Base-by-base conservation (phyloP, 2,888 invertebrate species). In the Drosophila diplacantha region DNA sequence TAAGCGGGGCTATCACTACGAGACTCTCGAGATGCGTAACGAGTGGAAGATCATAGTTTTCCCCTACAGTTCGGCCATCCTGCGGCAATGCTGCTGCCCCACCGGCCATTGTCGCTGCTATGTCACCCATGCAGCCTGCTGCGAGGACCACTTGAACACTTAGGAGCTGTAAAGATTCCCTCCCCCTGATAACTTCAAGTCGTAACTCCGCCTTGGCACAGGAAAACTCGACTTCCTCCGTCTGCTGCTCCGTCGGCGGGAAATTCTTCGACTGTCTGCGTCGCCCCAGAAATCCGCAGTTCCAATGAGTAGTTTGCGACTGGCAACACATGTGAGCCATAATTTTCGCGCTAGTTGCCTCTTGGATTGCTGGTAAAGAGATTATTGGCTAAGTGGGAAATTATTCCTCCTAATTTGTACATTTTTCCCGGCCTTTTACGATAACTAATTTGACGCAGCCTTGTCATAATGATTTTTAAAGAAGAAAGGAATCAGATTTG, bases 1-100 rank as follows among this genome's bases (percentile, higher is more conserved):
- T 4, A 71, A 79, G 14, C 71, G 81, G 6, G 82, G 81, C 3
- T 85, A 81, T 57, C 87, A 87, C 60, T 87, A 81, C 58, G 87
- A 88, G 70, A 78, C 78, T 4, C 35, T 88, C 7, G 20, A 62
- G 1, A 12, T 71, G 2, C 38, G 50, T 1, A 58, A 44, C 0
- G 5, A 49, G 0, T 74, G 72, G 59, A 87, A 81, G 59, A 85
- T 78, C 9, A 74, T 88, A 32, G 84, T 85, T 1, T 88, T 86
- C 38, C 88, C 88, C 1, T 67, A 49, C 4, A 51, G 39, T 6
- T 50, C 69, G 3, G 47, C 51, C 0, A 39, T 77, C 29, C 1
- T 49, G 8, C 43, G 37, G 24, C 43, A 8, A 7, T 78, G 78
- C 34, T 63, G 59, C 35, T 82, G 78, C 31, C 52, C 50, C 8